A percentile compares a stretch with the other conserved stretches of the same genome.
Conservation (phyloP, 2,113 vertebrate genomes). For the Passerina amoena region DNA sequence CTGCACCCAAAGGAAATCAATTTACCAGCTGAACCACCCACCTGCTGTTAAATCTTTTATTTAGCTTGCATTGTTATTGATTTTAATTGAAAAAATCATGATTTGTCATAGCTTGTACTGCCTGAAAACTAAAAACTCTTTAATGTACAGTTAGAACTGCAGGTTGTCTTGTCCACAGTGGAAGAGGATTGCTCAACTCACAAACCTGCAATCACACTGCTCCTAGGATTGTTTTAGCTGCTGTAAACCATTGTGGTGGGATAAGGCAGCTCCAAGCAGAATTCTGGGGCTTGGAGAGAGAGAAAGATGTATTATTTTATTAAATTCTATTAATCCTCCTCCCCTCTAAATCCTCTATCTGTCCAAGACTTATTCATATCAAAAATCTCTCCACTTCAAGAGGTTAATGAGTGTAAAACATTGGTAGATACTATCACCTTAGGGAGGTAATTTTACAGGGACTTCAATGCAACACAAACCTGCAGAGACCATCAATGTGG, state of each 20-base stretch:
- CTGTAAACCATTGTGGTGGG: neutral
- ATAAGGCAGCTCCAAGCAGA: neutral
- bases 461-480: neutral
- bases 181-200: neutral
- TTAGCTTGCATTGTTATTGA: neutral
- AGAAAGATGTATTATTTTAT: neutral
- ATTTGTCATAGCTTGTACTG: neutral
- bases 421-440: neutral
- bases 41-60: neutral
- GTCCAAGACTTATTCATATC: neutral
- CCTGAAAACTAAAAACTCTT: neutral
- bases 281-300: neutral
- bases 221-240: neutral
- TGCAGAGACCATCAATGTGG: neutral
- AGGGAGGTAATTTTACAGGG: neutral
- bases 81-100: conserved; percentile 16
- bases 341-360: neutral
- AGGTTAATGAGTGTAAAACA: neutral
- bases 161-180: neutral
- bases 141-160: neutral
- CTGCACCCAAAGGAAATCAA: conserved; percentile 26
- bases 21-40: neutral
- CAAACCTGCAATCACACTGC: neutral
- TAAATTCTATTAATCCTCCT: neutral
- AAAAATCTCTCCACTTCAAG: neutral